Evolutionary conservation across 2,113 vertebrate species (phyloP).

Genomic region (Neofelis nebulosa): DNA sequence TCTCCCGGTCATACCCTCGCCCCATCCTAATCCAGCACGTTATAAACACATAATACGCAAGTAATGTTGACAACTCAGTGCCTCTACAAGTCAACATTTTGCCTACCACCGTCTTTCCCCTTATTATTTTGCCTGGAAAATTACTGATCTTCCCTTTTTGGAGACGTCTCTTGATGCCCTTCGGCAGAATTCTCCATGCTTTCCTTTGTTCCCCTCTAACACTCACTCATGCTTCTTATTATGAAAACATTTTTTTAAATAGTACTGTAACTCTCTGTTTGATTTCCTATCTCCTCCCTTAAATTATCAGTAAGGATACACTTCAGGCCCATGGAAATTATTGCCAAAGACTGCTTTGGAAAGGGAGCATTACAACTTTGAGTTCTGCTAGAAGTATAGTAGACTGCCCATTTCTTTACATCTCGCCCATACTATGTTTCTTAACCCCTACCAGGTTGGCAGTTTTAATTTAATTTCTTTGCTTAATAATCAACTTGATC

Average conservation of each 20-base stretch:
- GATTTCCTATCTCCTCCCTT: neutral
- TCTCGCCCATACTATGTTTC: neutral
- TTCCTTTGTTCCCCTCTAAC: neutral
- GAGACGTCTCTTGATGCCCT: neutral
- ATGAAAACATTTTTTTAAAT: neutral
- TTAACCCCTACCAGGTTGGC: neutral
- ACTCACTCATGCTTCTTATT: neutral
- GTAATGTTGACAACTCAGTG: too few relatives aligned
- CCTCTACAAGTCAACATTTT: neutral
- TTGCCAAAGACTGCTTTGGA: neutral
- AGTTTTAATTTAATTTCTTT: neutral
- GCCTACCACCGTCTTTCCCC: neutral
- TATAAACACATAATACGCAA: neutral
- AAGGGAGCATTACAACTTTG: neutral
- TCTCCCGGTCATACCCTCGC: too few relatives aligned
- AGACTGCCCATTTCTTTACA: neutral
- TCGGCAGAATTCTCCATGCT: neutral
- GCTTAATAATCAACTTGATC: conserved; percentile 5
- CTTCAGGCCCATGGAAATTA: neutral
- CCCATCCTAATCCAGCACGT: neutral
- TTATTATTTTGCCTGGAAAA: neutral
- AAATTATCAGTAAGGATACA: neutral
- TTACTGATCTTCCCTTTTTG: neutral
- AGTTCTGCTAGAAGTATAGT: neutral
- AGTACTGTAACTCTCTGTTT: neutral